phyloP scores from a whole-genome alignment of 2,113 vertebrate species.

The Uria aalge region DNA sequence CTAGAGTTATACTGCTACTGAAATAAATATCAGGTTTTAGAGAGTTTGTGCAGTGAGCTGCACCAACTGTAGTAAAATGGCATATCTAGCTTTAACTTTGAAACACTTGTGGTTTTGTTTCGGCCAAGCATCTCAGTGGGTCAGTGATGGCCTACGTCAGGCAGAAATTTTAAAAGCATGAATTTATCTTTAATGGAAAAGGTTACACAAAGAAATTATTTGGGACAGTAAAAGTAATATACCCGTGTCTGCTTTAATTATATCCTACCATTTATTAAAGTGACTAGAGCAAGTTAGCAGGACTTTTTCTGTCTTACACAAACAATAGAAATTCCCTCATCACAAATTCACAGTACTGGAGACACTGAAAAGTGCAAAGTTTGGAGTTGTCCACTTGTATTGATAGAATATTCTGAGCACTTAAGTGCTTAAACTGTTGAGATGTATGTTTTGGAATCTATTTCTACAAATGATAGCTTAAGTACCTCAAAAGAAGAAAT shows the following conservation, averaged over 20 bases:
- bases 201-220: background rate
- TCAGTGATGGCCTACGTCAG: background rate
- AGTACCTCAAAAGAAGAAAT: slow-evolving; percentile 71
- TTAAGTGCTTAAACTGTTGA: slow-evolving; percentile 63
- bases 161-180: background rate
- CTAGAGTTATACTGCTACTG: background rate
- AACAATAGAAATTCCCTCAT: background rate
- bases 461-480: slow-evolving; percentile 40
- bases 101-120: background rate
- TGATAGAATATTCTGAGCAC: background rate
- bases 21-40: background rate
- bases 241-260: background rate
- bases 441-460: slow-evolving; percentile 23
- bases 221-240: background rate
- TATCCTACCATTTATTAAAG: background rate
- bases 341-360: background rate
- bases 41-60: background rate
- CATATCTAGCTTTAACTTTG: background rate
- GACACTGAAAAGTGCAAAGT: background rate
- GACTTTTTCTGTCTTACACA: background rate
- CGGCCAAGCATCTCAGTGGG: background rate
- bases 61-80: background rate
- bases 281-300: background rate
- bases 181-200: background rate
- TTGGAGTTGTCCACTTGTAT: background rate